Evolutionary conservation across 2,797 vertebrate species (phyloP), one percentile per base, ranked within the genome.

Genomic region (Betta splendens): DNA sequence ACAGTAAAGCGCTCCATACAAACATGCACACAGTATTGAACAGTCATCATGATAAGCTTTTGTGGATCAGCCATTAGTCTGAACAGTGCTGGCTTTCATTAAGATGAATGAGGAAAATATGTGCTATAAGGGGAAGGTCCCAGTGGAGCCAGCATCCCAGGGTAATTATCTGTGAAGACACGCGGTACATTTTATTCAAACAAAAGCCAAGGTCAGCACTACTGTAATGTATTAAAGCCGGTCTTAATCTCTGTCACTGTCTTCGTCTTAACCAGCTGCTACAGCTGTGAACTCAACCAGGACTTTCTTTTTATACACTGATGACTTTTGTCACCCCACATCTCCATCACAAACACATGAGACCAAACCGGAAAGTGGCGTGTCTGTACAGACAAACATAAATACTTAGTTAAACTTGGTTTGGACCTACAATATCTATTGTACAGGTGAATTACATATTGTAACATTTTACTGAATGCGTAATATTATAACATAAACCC

Each of bases 161-260:
- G 57, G 60, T 71, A 76, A 78, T 78, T 80, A 74, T 58, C 61
- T 67, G 54, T 67, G 61, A 64, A 65, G 63, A 55, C 70, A 61
- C 62, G 50, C 7, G 3, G 61, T 79, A 48, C 43, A 71, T 62
- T 72, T 79, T 68, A 79, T 66, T 65, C 43, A 69, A 52, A 66
- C 69, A 69, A 74, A 78, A 72, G 65, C 55, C 71, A 81, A 76
- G 69, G 79, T 80, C 72, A 76, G 58, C 55, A 57, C 28, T 23
- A 36, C 37, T 59, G 66, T 64, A 61, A 69, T 43, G 53, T 62
- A 58, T 77, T 52, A 73, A 71, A 75, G 76, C 60, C 47, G 50
- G 38, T 43, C 38, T 42, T 62, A 61, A 79, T 73, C 49, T 43
- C 51, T 44, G 58, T 50, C 62, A 73, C 32, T 68, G 69, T 76